These are phyloP conservation scores for Macroramphosus scolopax DNA, from an alignment of 2,797 vertebrate genomes.

Conservation along the genomic window DNA sequence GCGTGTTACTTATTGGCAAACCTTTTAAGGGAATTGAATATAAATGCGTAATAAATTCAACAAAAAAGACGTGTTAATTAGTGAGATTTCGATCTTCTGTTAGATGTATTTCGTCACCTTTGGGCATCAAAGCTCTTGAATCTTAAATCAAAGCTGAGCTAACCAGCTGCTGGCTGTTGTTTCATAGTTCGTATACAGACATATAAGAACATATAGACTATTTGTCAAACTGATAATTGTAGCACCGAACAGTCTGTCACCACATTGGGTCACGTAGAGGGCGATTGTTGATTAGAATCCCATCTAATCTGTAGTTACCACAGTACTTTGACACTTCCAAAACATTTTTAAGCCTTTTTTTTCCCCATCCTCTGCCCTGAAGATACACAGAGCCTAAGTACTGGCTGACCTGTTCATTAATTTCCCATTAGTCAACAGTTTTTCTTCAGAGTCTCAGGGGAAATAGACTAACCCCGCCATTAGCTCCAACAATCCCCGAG, in stretches of 20 bases:
- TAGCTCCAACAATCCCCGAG: constrained; percentile 46
- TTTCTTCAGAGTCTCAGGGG: constrained; percentile 49
- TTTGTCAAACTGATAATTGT: too few species aligned
- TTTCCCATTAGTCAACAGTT: constrained; percentile 68
- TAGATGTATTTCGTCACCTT: too few species aligned
- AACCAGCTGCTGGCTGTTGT: neutral
- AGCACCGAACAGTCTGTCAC: constrained; percentile 7
- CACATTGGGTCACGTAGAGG: constrained; percentile 28
- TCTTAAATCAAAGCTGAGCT: neutral
- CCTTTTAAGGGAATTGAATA: too few species aligned
- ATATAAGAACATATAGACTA: too few species aligned
- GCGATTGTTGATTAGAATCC: constrained; percentile 20
- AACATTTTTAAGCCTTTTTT: constrained; percentile 32
- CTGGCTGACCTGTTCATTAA: constrained; percentile 60
- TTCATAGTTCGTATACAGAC: neutral
- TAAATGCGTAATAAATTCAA: too few species aligned
- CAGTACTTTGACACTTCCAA: constrained; percentile 49
- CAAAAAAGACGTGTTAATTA: too few species aligned
- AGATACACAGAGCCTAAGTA: constrained; percentile 40
- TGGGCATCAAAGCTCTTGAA: too few species aligned
- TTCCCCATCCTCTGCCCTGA: constrained; percentile 23
- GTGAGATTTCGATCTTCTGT: too few species aligned
- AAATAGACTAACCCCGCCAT: constrained; percentile 56
- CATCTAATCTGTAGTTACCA: constrained; percentile 24
- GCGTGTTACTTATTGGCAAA: too few species aligned